Conservation (phyloP, 2,888 invertebrate species). For the Ormia ochracea region DNA sequence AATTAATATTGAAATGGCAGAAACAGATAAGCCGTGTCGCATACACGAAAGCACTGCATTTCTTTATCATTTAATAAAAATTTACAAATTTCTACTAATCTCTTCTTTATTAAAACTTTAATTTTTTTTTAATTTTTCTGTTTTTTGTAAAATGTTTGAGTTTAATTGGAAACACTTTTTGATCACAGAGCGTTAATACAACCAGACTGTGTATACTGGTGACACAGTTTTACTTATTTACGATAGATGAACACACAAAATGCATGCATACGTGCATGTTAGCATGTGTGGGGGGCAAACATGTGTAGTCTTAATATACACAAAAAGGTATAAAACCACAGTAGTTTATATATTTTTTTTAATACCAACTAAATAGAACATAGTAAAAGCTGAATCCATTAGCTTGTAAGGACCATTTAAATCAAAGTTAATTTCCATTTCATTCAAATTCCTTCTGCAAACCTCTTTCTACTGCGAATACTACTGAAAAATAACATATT, state of each 20-base stretch:
- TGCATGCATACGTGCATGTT: not conserved
- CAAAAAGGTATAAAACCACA: not conserved
- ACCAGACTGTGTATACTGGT: slow-evolving; percentile 14
- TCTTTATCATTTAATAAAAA: too few relatives aligned
- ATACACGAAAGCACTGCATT: too few relatives aligned
- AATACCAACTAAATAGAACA: not conserved
- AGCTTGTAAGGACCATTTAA: slow-evolving; percentile 31
- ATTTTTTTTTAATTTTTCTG: not conserved
- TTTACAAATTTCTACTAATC: too few relatives aligned
- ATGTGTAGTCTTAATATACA: not conserved
- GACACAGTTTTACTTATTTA: slow-evolving; percentile 32
- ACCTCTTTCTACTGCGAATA: not conserved
- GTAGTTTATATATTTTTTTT: slow-evolving; percentile 2
- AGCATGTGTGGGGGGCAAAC: not conserved
- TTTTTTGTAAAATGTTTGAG: not conserved
- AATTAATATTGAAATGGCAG: too few relatives aligned
- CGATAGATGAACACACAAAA: not conserved
- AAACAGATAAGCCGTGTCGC: too few relatives aligned
- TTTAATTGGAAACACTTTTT: slow-evolving; percentile 16
- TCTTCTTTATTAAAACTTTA: not conserved
- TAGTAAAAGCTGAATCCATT: slow-evolving; percentile 18
- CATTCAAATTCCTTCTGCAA: not conserved
- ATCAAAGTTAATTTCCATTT: slow-evolving; percentile 54
- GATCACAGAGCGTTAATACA: not conserved
- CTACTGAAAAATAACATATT: slow-evolving; percentile 11